phyloP scores from a whole-genome alignment of 2,888 invertebrate species.

The Lomographa bimaculata region DNA sequence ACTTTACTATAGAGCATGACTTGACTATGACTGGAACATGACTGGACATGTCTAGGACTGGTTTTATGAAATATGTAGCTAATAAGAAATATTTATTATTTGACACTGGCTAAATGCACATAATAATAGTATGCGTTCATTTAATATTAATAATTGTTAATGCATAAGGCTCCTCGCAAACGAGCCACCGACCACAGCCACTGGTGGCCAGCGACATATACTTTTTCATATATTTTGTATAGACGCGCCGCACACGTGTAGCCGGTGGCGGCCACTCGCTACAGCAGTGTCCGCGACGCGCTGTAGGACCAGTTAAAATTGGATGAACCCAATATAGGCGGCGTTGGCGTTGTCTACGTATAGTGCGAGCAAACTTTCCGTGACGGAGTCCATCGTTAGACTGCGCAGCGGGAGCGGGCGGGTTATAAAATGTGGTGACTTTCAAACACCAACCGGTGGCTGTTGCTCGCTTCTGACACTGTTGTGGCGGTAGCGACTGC shows the following conservation, averaged over 20 bases:
- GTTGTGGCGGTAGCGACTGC: too few species aligned
- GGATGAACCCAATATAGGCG: too few species aligned
- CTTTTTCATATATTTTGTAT: constrained; percentile 18
- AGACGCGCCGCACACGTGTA: constrained; percentile 28
- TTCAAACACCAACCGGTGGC: constrained; percentile 18
- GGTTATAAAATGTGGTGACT: constrained; percentile 19
- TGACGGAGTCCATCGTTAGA: constrained; percentile 20
- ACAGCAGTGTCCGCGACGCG: constrained; percentile 4
- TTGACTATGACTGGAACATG: too few species aligned
- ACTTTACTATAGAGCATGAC: too few species aligned
- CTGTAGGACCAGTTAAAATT: too few species aligned
- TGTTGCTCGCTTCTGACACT: constrained; percentile 9
- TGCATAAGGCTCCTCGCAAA: constrained; percentile 1
- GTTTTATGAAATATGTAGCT: too few species aligned
- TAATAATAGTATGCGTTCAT: too few species aligned
- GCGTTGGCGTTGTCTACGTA: not conserved
- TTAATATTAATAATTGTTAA: too few species aligned
- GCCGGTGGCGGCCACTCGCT: constrained; percentile 31
- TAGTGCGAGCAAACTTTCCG: constrained; percentile 23
- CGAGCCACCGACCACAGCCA: constrained; percentile 3
- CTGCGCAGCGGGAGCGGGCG: constrained; percentile 11
- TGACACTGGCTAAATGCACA: too few species aligned
- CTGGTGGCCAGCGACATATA: not conserved
- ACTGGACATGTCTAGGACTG: too few species aligned
- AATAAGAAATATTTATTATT: too few species aligned